Conservation (phyloP, 1,140 invertebrate genomes). For the Mylabris phalerata region DNA sequence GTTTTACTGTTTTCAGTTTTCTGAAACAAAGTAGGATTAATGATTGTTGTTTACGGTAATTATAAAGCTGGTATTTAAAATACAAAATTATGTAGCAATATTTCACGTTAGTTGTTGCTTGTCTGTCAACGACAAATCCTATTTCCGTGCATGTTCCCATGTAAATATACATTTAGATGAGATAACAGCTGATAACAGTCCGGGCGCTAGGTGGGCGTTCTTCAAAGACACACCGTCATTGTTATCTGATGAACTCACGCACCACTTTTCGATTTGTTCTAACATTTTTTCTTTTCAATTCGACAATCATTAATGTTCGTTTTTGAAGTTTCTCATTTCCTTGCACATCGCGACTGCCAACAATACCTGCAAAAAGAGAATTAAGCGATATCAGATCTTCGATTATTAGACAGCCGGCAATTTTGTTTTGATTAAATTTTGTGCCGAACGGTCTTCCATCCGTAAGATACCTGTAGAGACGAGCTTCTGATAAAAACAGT, state of each 20-base stretch:
- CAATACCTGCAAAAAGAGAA: too few species aligned
- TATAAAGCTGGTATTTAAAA: too few species aligned
- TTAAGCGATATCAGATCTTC: too few species aligned
- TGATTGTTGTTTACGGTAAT: too few species aligned
- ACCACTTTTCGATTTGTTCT: background rate
- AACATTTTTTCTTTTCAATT: background rate
- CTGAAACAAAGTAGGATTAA: too few species aligned
- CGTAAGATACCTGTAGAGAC: constrained; percentile 99
- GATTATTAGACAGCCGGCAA: too few species aligned
- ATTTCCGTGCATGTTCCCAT: constrained; percentile 8
- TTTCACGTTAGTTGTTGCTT: constrained; percentile 1
- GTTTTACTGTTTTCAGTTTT: too few species aligned
- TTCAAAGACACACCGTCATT: constrained; percentile 17
- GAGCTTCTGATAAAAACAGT: constrained; percentile 87
- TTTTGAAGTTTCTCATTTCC: constrained; percentile 4
- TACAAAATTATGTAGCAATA: background rate
- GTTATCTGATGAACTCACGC: constrained; percentile 21
- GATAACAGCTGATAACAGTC: constrained; percentile 15
- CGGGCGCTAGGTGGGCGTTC: constrained; percentile 15
- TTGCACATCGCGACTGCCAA: too few species aligned
- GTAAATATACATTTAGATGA: constrained; percentile 8
- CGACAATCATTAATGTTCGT: constrained; percentile 2
- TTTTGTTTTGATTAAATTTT: too few species aligned
- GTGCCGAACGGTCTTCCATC: constrained; percentile 66
- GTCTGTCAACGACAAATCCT: constrained; percentile 5